Percentiles rank a stretch among this genome's conserved stretches.
phyloP scores from a whole-genome alignment of 2,797 vertebrate genomes.

The Rallus crepitans region DNA sequence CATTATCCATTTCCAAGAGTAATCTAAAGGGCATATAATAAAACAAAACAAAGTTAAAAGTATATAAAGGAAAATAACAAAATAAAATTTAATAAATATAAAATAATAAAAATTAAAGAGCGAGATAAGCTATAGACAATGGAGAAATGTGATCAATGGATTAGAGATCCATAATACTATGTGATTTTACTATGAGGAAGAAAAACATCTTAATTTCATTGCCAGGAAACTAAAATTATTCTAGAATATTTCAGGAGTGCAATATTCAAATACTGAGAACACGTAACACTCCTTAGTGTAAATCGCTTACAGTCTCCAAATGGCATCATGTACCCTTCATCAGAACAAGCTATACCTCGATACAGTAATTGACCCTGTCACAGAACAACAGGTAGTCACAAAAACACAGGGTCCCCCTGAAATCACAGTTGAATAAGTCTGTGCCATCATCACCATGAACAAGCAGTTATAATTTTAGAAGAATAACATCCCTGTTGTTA shows the following conservation, averaged over 20 bases:
- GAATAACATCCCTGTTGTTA: fast-evolving
- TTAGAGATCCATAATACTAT: background rate
- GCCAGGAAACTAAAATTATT: background rate
- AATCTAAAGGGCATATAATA: background rate
- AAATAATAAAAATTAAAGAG: background rate
- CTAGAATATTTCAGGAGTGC: background rate
- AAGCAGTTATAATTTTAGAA: background rate
- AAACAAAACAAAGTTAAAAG: background rate
- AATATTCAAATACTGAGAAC: background rate
- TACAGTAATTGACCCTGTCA: background rate
- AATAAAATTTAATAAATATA: background rate
- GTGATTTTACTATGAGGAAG: background rate
- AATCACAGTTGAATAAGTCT: background rate
- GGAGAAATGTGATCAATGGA: background rate
- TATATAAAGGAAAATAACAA: background rate
- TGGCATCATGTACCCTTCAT: background rate
- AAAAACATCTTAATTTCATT: background rate
- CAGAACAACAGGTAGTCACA: background rate
- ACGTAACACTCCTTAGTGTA: background rate
- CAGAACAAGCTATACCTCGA: background rate
- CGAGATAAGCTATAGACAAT: background rate
- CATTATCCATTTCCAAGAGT: background rate
- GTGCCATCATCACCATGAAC: background rate
- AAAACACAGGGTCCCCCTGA: fast-evolving
- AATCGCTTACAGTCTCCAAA: background rate